Evolutionary conservation across 2,888 invertebrate genomes (phyloP).

Genomic region (Heliconius charithonia): DNA sequence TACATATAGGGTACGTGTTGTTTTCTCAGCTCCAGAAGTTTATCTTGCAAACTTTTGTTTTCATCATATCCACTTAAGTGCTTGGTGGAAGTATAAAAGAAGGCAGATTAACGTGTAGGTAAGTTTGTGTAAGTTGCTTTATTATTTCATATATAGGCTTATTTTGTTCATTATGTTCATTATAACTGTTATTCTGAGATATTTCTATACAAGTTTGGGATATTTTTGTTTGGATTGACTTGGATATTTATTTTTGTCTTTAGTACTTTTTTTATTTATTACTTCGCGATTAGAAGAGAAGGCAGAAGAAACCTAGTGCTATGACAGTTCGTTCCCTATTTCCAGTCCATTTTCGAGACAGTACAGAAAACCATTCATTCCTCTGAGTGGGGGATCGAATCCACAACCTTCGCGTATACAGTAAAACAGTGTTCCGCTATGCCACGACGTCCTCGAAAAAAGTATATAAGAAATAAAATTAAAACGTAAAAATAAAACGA

Average conservation of each 20-base stretch:
- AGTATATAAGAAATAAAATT: neutral
- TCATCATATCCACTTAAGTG: conserved; percentile 33
- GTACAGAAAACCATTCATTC: too few species aligned
- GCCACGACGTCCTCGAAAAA: neutral
- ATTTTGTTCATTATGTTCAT: conserved; percentile 25
- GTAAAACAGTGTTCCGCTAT: neutral
- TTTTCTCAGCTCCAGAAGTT: conserved; percentile 28
- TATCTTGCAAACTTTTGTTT: conserved; percentile 20
- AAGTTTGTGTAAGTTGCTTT: conserved; percentile 16
- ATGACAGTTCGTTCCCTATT: too few species aligned
- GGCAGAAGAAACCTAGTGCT: too few species aligned
- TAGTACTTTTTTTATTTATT: neutral
- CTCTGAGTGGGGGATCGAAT: too few species aligned
- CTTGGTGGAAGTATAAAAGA: conserved; percentile 27
- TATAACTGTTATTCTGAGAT: conserved; percentile 3
- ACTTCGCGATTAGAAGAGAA: too few species aligned
- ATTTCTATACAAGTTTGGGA: conserved; percentile 6
- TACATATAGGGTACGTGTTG: neutral
- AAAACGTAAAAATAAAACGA: neutral
- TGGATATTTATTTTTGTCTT: neutral
- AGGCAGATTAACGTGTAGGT: conserved; percentile 33
- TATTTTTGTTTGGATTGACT: conserved; percentile 2
- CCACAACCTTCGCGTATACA: too few species aligned
- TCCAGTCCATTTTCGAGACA: too few species aligned
- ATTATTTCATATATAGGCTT: conserved; percentile 27